Conservation (phyloP, 1,140 invertebrate species). For the Lamellibrachia luymesi region DNA sequence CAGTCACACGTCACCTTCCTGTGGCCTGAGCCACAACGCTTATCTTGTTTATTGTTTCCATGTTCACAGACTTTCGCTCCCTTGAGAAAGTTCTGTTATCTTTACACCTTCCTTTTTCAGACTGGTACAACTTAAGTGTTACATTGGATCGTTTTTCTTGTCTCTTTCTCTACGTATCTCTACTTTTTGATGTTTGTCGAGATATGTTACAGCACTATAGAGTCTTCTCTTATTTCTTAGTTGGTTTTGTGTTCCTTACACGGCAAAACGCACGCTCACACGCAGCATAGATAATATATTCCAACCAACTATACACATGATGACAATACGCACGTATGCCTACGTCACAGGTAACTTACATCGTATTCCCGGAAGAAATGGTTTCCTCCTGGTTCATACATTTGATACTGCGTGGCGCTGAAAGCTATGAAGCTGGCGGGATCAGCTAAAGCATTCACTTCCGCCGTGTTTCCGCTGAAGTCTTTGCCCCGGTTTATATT, state of each 20-base stretch:
- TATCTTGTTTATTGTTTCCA: not conserved
- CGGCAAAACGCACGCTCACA: not conserved
- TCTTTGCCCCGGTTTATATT: constrained; percentile 90
- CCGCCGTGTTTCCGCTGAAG: constrained; percentile 84
- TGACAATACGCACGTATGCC: not conserved
- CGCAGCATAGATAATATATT: not conserved
- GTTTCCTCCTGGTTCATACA: constrained; percentile 14
- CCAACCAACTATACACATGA: not conserved
- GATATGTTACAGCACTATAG: no score
- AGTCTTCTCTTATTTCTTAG: no score
- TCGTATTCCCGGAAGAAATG: constrained; percentile 6
- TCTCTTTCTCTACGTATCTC: no score
- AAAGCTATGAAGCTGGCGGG: constrained; percentile 90
- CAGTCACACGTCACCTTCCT: not conserved
- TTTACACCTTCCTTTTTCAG: no score
- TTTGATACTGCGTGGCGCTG: constrained; percentile 57
- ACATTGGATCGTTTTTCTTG: no score
- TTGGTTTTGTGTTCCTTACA: no score
- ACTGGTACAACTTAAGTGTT: no score
- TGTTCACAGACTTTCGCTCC: not conserved
- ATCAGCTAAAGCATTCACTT: constrained; percentile 87
- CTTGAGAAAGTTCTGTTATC: no score
- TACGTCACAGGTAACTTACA: not conserved
- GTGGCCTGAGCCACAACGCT: no score
- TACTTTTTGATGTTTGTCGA: no score